Conservation (phyloP, 2,797 vertebrate species). For the Acipenser transmontanus region DNA sequence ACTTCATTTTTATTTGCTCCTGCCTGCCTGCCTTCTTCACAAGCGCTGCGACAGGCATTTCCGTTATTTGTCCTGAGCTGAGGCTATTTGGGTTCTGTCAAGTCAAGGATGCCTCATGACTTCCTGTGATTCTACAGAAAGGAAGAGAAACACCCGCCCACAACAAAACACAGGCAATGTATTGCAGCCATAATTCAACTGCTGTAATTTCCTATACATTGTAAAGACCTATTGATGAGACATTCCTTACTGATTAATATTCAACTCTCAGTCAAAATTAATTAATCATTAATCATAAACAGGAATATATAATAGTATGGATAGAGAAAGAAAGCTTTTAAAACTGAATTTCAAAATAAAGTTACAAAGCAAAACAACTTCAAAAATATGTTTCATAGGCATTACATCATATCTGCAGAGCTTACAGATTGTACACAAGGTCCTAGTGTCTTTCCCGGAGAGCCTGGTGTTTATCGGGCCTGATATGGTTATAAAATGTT, state of each 20-base stretch:
- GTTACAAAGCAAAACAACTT: too few species aligned
- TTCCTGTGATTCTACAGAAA: neutral
- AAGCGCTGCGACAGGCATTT: conserved; percentile 19
- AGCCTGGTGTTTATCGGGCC: too few species aligned
- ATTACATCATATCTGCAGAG: too few species aligned
- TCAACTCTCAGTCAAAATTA: too few species aligned
- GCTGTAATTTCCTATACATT: neutral
- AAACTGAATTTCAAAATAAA: too few species aligned
- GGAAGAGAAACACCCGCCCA: neutral
- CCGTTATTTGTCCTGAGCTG: conserved; percentile 21
- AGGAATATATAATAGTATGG: too few species aligned
- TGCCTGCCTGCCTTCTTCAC: conserved; percentile 7
- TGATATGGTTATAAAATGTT: too few species aligned
- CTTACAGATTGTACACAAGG: too few species aligned
- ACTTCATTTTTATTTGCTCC: conserved; percentile 11
- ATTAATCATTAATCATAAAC: too few species aligned
- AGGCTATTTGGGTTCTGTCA: conserved; percentile 22
- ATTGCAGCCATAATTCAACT: neutral
- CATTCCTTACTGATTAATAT: neutral
- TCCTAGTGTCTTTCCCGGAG: too few species aligned
- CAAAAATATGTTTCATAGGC: too few species aligned
- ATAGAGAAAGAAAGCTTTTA: too few species aligned
- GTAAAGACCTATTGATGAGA: neutral
- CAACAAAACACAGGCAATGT: neutral
- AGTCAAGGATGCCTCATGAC: neutral